phyloP scores from a whole-genome alignment of 2,797 vertebrate species.

The Ispidina lecontei region DNA sequence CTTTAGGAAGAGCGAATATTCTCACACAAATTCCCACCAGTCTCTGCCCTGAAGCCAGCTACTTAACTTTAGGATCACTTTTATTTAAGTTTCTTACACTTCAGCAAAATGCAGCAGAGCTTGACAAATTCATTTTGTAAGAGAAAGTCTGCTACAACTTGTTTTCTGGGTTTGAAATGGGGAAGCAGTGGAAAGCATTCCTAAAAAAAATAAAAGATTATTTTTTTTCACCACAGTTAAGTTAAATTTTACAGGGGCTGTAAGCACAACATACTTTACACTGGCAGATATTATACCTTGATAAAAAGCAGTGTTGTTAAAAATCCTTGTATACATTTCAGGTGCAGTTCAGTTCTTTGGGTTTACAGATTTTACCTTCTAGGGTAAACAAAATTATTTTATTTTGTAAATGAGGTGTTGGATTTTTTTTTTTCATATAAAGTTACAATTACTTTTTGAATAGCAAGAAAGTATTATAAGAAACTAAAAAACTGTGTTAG shows the following conservation, averaged over 20 bases:
- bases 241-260: neutral
- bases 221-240: neutral
- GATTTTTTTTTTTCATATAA: neutral
- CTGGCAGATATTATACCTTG: accelerated
- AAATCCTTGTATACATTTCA: neutral
- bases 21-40: neutral
- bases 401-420: neutral
- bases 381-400: neutral
- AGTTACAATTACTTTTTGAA: neutral
- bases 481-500: neutral
- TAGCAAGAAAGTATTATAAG: neutral
- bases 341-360: neutral
- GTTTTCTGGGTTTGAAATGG: slow-evolving; percentile 6
- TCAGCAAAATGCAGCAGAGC: slow-evolving; percentile 55
- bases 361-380: neutral
- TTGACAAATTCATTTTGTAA: slow-evolving; percentile 44
- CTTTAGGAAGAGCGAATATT: neutral
- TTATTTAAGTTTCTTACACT: slow-evolving; percentile 25
- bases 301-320: neutral
- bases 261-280: accelerated
- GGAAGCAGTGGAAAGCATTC: neutral
- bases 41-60: neutral
- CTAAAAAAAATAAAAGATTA: neutral
- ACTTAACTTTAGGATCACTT: neutral
- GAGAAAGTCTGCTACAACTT: slow-evolving; percentile 30